Evolutionary conservation across 2,113 vertebrate species (phyloP).

Genomic region (Mohoua ochrocephala): DNA sequence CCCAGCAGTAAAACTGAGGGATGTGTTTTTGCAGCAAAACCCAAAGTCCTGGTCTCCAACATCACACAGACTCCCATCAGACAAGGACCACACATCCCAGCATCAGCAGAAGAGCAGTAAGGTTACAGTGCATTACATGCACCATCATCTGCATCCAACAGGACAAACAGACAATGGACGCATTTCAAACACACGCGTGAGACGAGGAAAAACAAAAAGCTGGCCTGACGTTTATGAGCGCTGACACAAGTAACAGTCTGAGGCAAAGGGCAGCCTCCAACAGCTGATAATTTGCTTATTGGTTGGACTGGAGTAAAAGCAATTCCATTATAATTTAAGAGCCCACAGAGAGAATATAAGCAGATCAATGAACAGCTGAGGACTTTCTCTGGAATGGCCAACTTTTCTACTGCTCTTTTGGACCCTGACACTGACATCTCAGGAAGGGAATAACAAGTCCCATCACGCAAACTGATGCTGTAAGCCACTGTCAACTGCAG

Average conservation of each 20-base stretch:
- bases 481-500: background rate
- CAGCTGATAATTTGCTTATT: background rate
- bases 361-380: background rate
- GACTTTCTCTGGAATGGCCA: background rate
- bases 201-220: background rate
- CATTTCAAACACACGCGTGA: background rate
- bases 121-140: rapidly evolving
- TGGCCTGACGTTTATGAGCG: background rate
- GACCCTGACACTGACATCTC: background rate
- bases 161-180: background rate
- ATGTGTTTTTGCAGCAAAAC: background rate
- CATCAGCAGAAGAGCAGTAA: background rate
- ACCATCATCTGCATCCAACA: background rate
- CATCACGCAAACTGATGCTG: background rate
- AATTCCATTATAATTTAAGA: background rate
- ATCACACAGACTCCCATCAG: background rate
- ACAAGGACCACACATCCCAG: background rate
- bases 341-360: background rate
- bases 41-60: background rate
- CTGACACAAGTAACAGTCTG: background rate
- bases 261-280: background rate
- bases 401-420: background rate
- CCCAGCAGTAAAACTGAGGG: background rate
- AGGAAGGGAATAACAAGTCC: background rate
- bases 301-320: background rate